These are phyloP conservation scores for Austrofundulus limnaeus DNA, from an alignment of 2,113 vertebrate genomes.

Conservation along the genomic window DNA sequence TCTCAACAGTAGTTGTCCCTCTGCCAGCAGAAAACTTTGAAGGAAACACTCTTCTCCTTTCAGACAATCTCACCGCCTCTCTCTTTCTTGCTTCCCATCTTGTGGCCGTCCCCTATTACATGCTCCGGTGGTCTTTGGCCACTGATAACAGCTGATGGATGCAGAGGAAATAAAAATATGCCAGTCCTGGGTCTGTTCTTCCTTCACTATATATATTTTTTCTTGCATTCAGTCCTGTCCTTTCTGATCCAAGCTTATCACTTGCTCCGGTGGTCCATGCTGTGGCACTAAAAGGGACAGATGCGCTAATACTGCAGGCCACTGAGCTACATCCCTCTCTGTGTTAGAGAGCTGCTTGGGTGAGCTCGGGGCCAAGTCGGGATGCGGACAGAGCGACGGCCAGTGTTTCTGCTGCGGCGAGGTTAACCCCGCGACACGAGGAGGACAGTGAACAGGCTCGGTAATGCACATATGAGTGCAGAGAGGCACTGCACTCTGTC, in stretches of 20 bases:
- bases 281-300: slow-evolving; percentile 37
- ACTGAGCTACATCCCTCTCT: slow-evolving; percentile 22
- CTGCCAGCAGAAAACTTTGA: slow-evolving; percentile 21
- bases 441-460: not conserved
- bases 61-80: slow-evolving; percentile 10
- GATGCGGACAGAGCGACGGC: slow-evolving; percentile 32
- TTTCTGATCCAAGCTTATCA: slow-evolving; percentile 61
- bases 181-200: slow-evolving; percentile 1
- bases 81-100: slow-evolving; percentile 8
- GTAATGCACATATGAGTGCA: not conserved
- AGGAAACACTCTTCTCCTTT: slow-evolving; percentile 9
- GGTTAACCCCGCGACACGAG: slow-evolving; percentile 41
- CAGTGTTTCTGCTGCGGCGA: slow-evolving; percentile 38
- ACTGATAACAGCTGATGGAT: slow-evolving; percentile 45
- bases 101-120: slow-evolving; percentile 46
- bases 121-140: slow-evolving; percentile 62
- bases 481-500: not conserved
- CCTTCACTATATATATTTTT: slow-evolving; percentile 29
- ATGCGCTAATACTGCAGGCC: slow-evolving; percentile 37
- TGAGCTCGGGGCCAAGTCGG: slow-evolving; percentile 60
- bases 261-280: slow-evolving; percentile 62
- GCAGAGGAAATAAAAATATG: slow-evolving; percentile 38
- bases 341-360: slow-evolving; percentile 23
- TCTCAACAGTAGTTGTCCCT: not conserved
- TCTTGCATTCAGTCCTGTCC: slow-evolving; percentile 27